Base-by-base conservation (phyloP, 2,797 vertebrate species). In the Bradypodion pumilum region DNA sequence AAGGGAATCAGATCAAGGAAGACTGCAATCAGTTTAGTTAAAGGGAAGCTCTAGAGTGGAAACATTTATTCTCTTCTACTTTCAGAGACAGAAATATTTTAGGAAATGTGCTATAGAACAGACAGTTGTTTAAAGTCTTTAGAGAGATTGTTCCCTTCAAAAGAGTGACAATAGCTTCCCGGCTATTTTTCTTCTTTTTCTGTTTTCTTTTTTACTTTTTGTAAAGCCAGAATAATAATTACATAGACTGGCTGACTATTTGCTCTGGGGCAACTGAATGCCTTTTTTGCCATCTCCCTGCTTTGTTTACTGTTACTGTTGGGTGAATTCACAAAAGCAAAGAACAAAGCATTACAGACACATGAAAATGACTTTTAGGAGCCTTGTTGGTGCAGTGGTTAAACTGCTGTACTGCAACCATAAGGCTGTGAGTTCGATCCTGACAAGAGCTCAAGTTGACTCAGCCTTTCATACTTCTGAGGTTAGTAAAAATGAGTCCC, bases 31-130 rank as follows among this genome's bases (percentile, higher is more conserved):
- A 80, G 77, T 88, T 89, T 86, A 75, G 80, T 85, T 90, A 81
- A 16, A 87, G 13, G 46, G 76, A 91, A 83, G 83, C 85, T 85
- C 46, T 42, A 49, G 79, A 89, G 83, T 59, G 82, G 74, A 60
- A 88, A 90, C 1, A 62, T 70, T 91, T 78, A 82, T 90, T 91
- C 87, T 81, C 84, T 56, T 59, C 6, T 73, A 78, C 78, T 84
- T 83, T 42, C 10, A 82, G 88, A 83, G 80, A 87, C 56, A 49
- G 29, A 79, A 88, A 87, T 62, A 75, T 87, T 86, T 84, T 62
- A 59, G 49, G 66, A 49, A 69, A 78, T n/a, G 77, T 74, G 82
- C 91, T 87, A 87, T 19, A 81, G 86, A 88, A 86, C 42, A 60
- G 37, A 63, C n/a, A 7, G 29, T 56, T 76, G 62, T 74, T 82